Evolutionary conservation across 2,888 invertebrate genomes (phyloP).

Genomic region (Eupithecia abbreviata): DNA sequence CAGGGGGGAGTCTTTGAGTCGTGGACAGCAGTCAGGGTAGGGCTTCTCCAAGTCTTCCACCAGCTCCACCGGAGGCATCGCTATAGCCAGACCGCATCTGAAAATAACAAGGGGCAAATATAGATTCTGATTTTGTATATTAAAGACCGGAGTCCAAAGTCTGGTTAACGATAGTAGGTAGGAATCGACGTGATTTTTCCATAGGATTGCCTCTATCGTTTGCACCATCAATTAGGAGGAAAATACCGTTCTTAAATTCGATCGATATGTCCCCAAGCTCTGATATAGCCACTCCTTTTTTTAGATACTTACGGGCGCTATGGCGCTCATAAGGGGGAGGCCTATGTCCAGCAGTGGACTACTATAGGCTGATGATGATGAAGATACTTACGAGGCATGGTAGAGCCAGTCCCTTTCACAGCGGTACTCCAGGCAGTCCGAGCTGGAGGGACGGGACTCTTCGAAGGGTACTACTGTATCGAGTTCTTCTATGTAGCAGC

Average conservation of each 20-base stretch:
- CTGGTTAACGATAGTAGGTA: too few relatives aligned
- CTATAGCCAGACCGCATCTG: conserved; percentile 34
- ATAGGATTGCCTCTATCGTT: too few relatives aligned
- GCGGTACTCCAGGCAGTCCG: conserved; percentile 42
- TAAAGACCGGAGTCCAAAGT: too few relatives aligned
- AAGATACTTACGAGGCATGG: conserved; percentile 43
- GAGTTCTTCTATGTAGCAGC: conserved; percentile 46
- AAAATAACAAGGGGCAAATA: not conserved
- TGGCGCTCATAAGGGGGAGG: too few relatives aligned
- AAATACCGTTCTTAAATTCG: too few relatives aligned
- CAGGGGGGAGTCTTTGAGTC: conserved; percentile 8
- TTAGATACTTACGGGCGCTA: conserved; percentile 33
- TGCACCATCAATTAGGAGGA: too few relatives aligned
- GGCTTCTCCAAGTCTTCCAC: conserved; percentile 34
- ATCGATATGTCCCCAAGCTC: too few relatives aligned
- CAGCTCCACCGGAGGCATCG: conserved; percentile 30
- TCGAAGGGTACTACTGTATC: conserved; percentile 42
- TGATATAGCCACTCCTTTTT: too few relatives aligned
- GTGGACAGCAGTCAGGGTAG: conserved; percentile 34
- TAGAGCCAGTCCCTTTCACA: conserved; percentile 41
- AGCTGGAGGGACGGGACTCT: conserved; percentile 33
- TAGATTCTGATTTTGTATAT: too few relatives aligned
- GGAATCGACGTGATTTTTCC: too few relatives aligned
- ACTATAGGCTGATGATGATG: too few relatives aligned
- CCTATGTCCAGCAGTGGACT: too few relatives aligned